Base-by-base conservation (phyloP, 2,888 invertebrate species). In the Caenorhabditis panamensis region DNA sequence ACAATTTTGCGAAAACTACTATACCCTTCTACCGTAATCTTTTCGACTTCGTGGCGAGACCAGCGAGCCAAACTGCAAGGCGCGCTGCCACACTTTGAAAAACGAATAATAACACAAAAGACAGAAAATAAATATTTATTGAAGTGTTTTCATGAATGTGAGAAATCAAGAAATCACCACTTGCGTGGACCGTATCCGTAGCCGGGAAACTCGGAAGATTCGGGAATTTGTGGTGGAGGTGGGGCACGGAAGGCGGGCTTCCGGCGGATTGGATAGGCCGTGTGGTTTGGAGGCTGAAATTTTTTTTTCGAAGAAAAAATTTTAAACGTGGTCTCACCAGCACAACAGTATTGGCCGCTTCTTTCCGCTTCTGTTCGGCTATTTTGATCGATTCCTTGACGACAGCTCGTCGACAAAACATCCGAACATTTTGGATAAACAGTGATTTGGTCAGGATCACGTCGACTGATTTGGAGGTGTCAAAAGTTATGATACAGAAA, bases 311-410 rank as follows among this genome's bases (percentile, higher is more conserved):
- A 31, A 31, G 9, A 31, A 31, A 31, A 31, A 31, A 6, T 31
- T 31, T 31, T 31, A n/a, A n/a, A n/a, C n/a, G n/a, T n/a, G n/a
- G n/a, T n/a, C n/a, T n/a, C n/a, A n/a, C n/a, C n/a, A n/a, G n/a
- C n/a, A n/a, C n/a, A n/a, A n/a, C n/a, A n/a, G n/a, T n/a, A 36
- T 36, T 36, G 11, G 36, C 36, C 11, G 56, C 54, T 49, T 83
- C 83, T 54, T 69, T 66, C 36, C 53, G 18, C 16, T 75, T 63
- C 9, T 82, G 83, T 16, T 84, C 83, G 1, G 84, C 82, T 5
- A 79, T 62, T 66, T 83, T 83, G 4, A 84, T 72, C 6, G 73
- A 59, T 53, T 84, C 84, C 61, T 73, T 63, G 8, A 73, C 44
- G 5, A 83, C 63, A 3, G 83, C 84, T 18, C 82, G 59, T 67